A percentile compares a stretch with the other conserved stretches of the same genome.
phyloP scores from a whole-genome alignment of 2,888 invertebrate genomes.

The Dyspetes luteomarginatus region DNA sequence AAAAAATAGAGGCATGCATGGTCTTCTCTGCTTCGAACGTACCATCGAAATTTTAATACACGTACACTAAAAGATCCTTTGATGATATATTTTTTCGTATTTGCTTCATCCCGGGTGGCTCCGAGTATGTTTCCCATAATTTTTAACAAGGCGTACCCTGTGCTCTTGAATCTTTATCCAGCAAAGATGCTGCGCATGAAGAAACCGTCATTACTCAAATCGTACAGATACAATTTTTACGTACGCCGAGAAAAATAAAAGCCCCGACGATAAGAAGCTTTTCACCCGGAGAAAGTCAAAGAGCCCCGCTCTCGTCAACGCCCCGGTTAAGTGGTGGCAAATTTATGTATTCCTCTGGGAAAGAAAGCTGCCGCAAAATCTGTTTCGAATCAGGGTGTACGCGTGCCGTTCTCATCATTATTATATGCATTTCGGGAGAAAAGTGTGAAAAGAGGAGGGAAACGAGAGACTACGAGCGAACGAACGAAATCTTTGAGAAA shows the following conservation, averaged over 20 bases:
- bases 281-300: constrained; percentile 33
- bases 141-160: neutral
- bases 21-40: too few relatives aligned
- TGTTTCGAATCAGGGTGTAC: constrained; percentile 72
- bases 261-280: constrained; percentile 28
- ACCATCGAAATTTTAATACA: too few relatives aligned
- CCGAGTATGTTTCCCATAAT: constrained; percentile 45
- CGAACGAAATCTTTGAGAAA: constrained; percentile 11
- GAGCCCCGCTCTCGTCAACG: constrained; percentile 37
- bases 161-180: neutral
- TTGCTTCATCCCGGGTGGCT: neutral
- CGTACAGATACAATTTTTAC: constrained; percentile 39
- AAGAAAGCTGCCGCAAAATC: constrained; percentile 60
- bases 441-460: constrained; percentile 45
- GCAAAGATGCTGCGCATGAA: neutral
- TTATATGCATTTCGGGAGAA: constrained; percentile 31
- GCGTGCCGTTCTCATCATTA: constrained; percentile 68
- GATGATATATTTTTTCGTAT: neutral
- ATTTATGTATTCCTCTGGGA: constrained; percentile 61
- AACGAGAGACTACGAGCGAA: constrained; percentile 29
- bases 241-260: constrained; percentile 3
- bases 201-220: neutral
- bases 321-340: constrained; percentile 60
- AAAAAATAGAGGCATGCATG: too few relatives aligned
- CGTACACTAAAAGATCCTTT: neutral